Evolutionary conservation across 2,113 vertebrate genomes (phyloP), one percentile per base, ranked within the genome.

Genomic region (Psilopsiagon aurifrons): DNA sequence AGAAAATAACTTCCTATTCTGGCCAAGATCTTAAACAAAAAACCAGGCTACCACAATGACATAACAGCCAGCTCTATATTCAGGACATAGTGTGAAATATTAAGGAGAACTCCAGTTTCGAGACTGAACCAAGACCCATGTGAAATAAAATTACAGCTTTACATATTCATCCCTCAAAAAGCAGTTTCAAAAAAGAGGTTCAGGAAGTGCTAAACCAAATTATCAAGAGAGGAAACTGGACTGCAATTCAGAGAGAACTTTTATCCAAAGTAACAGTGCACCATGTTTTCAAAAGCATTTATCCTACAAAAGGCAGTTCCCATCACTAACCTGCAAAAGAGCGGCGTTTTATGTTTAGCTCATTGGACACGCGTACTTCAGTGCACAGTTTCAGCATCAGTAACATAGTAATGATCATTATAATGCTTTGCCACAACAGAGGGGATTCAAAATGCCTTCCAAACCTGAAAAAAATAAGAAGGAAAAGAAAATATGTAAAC

Each of bases 391-490:
- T 98, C 95, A 99, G 97, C 99, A 99, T 99, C 95, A 99, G 96
- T 66, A 99, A 97, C 99, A 99, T 99, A 66, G 99, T 99, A 67
- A 97, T 90, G 86, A 99, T 99, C 99, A 99, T 99, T 95, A 99
- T 98, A 80, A 99, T 97, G 96, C 99, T 99, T 96, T 99, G 99
- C 99, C 99, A 99, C 75, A 99, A 91, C 44, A 99, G 98, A 7
- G 99, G 98, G 0, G 98, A 98, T 96, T 99, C 99, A 66, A 99
- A 99, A 94, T 93, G 99, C 88, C 98, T 98, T 52, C 99, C 99
- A 47, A 99, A 99, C 98, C 99, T 99, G 90, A 16, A 57, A 85
- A 62, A 20, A 86, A 59, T 35, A 84, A 47, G 71, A 28, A 12
- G 8, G 4, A 88, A 13, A 75, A 39, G 5, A 52, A 79, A 55